Percentiles rank a stretch among this genome's conserved stretches.
Conservation (phyloP, 2,797 vertebrate genomes). For the Anas acuta region DNA sequence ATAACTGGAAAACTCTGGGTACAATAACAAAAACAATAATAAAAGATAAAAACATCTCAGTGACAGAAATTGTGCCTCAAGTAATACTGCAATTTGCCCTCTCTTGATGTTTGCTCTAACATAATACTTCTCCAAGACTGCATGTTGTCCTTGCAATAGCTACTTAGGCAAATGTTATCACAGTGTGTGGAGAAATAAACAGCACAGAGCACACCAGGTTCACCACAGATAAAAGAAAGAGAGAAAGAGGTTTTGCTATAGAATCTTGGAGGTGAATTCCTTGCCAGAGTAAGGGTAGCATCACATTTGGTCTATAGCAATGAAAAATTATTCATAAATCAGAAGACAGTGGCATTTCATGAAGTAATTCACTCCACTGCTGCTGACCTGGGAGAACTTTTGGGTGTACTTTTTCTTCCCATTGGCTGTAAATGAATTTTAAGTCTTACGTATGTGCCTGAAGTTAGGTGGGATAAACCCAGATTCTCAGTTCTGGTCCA, state of each 20-base stretch:
- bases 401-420: not conserved
- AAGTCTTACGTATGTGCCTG: accelerated
- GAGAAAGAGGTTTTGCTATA: not conserved
- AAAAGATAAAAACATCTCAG: not conserved
- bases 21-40: not conserved
- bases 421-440: not conserved
- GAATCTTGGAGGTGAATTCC: not conserved
- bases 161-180: not conserved
- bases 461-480: not conserved
- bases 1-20: not conserved
- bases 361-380: not conserved
- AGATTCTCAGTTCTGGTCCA: not conserved
- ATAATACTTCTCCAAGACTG: not conserved
- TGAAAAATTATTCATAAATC: not conserved
- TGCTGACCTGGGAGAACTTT: not conserved
- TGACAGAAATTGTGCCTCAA: not conserved
- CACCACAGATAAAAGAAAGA: not conserved
- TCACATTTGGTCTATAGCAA: not conserved
- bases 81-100: not conserved
- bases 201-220: not conserved
- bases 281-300: not conserved
- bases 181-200: not conserved
- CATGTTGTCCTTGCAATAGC: not conserved
- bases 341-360: not conserved
- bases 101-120: not conserved